Percentiles rank a stretch among this genome's conserved stretches.
These are phyloP conservation scores for Chaetodon trifasciatus DNA, from an alignment of 2,797 vertebrate species.

Conservation along the genomic window DNA sequence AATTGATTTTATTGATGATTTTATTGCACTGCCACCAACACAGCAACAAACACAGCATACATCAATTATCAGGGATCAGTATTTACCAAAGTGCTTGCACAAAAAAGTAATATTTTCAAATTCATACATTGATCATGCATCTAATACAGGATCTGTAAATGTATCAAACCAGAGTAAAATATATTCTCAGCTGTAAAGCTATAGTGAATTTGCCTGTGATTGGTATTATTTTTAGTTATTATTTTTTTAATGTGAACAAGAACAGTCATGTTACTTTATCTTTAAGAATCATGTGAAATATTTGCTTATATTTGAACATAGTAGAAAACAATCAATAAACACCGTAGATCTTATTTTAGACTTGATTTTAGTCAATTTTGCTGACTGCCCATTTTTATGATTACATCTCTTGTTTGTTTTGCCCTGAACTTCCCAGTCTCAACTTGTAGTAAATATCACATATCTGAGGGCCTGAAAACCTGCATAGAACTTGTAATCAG, in stretches of 20 bases:
- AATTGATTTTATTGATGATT: slow-evolving; percentile 2
- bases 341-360: too few species aligned
- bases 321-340: too few species aligned
- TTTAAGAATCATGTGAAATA: too few species aligned
- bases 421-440: too few species aligned
- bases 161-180: neutral
- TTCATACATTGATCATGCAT: too few species aligned
- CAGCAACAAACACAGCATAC: neutral
- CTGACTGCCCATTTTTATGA: too few species aligned
- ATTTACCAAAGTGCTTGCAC: neutral
- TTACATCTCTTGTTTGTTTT: too few species aligned
- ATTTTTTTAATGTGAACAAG: neutral
- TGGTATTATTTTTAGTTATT: neutral
- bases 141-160: neutral
- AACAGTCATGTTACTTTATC: neutral
- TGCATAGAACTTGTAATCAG: slow-evolving; percentile 52
- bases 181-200: too few species aligned
- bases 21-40: neutral
- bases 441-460: too few species aligned
- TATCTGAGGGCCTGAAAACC: too few species aligned
- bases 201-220: neutral
- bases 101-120: neutral
- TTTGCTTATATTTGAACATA: too few species aligned
- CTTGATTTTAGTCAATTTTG: too few species aligned
- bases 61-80: neutral